phyloP scores from a whole-genome alignment of 2,113 vertebrate genomes.

The Melanocharis versteri region DNA sequence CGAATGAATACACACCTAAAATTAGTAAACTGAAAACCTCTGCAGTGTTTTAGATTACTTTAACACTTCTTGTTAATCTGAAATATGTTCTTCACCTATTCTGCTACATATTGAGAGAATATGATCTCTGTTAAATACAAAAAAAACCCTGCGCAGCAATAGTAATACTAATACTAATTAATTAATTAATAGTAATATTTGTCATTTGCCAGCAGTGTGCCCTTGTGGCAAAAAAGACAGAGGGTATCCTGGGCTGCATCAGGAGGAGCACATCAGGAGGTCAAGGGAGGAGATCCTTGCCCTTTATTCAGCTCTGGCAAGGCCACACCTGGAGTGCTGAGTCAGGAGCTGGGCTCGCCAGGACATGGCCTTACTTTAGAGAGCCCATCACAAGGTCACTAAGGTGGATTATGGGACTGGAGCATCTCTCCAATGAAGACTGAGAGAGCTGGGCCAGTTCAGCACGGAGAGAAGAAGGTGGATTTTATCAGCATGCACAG shows the following conservation, averaged over 20 bases:
- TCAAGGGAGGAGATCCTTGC: accelerated
- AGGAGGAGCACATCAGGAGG: not conserved
- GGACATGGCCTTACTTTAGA: not conserved
- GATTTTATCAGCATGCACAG: not conserved
- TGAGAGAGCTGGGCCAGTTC: not conserved
- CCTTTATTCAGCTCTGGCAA: not conserved
- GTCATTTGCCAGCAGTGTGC: not conserved
- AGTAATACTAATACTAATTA: not conserved
- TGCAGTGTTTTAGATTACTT: not conserved
- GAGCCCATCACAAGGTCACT: not conserved
- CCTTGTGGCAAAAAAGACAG: not conserved
- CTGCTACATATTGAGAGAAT: not conserved
- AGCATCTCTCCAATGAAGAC: not conserved
- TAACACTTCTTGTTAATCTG: not conserved
- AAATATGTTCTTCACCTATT: not conserved
- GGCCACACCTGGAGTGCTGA: not conserved
- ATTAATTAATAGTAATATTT: not conserved
- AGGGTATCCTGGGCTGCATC: not conserved
- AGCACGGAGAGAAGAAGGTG: not conserved
- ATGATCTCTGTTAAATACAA: not conserved
- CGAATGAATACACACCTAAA: not conserved
- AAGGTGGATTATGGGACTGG: not conserved
- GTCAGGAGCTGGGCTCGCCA: not conserved
- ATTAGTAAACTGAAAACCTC: not conserved
- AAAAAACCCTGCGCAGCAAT: not conserved